Conservation (phyloP, 2,113 vertebrate genomes). For the Procavia capensis region DNA sequence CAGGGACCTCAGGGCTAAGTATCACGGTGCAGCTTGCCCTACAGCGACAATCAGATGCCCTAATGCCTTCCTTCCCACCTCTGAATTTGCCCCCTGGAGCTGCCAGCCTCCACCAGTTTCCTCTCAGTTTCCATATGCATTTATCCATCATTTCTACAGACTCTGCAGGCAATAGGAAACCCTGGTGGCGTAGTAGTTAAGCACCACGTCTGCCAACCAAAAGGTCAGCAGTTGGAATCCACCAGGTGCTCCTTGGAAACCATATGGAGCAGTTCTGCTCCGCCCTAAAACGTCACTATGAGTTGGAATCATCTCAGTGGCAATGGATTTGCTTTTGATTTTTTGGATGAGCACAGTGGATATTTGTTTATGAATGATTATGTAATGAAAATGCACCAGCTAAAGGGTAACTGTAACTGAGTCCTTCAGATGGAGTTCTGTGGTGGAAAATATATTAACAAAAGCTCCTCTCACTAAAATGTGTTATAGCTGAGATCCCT, state of each 20-base stretch:
- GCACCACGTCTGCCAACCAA: no score
- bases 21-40: no score
- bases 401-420: neutral
- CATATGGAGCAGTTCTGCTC: no score
- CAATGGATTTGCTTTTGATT: no score
- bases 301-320: no score
- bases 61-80: neutral
- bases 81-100: neutral
- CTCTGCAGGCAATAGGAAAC: no score
- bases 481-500: neutral
- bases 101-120: neutral
- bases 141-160: neutral
- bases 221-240: no score
- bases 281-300: no score
- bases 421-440: neutral
- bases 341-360: rapidly evolving
- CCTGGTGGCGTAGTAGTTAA: no score
- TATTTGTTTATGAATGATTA: neutral
- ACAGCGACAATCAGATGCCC: neutral
- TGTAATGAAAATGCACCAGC: neutral
- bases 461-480: neutral
- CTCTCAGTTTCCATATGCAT: neutral
- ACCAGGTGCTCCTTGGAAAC: no score
- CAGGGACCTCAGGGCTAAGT: no score
- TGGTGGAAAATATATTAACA: neutral